Percentiles rank a stretch among this genome's conserved stretches.
These are phyloP conservation scores for Mobula birostris DNA, from an alignment of 2,113 vertebrate species.

Conservation along the genomic window DNA sequence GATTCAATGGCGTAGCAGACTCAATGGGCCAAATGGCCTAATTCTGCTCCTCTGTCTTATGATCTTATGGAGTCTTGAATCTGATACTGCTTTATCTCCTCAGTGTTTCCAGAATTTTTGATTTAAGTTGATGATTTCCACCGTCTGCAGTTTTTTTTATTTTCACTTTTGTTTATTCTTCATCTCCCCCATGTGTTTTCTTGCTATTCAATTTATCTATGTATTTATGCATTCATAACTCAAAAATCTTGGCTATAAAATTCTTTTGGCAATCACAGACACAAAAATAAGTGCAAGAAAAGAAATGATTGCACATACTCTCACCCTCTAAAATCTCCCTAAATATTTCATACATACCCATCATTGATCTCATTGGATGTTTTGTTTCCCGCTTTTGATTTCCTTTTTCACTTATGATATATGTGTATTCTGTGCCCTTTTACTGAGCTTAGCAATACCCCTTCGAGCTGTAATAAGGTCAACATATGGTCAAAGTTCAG, in stretches of 20 bases:
- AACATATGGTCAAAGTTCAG: background rate
- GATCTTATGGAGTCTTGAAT: no score
- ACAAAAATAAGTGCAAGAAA: background rate
- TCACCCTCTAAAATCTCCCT: background rate
- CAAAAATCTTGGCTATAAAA: background rate
- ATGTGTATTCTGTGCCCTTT: background rate
- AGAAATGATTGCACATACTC: background rate
- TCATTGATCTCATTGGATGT: background rate
- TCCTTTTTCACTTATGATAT: background rate
- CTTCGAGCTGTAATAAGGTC: background rate
- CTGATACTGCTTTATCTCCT: no score
- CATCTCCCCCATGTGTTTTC: background rate
- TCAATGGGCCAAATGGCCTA: no score
- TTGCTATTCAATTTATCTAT: background rate
- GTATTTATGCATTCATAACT: background rate
- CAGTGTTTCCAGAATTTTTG: no score
- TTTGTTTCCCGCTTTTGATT: background rate
- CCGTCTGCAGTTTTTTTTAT: no score
- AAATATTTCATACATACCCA: background rate
- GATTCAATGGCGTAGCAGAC: no score
- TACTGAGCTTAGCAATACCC: background rate
- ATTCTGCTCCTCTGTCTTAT: no score
- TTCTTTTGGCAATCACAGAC: background rate
- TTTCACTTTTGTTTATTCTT: background rate
- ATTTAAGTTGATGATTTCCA: no score